phyloP scores from a whole-genome alignment of 2,888 invertebrate species.

The Heterodera filipjevi region DNA sequence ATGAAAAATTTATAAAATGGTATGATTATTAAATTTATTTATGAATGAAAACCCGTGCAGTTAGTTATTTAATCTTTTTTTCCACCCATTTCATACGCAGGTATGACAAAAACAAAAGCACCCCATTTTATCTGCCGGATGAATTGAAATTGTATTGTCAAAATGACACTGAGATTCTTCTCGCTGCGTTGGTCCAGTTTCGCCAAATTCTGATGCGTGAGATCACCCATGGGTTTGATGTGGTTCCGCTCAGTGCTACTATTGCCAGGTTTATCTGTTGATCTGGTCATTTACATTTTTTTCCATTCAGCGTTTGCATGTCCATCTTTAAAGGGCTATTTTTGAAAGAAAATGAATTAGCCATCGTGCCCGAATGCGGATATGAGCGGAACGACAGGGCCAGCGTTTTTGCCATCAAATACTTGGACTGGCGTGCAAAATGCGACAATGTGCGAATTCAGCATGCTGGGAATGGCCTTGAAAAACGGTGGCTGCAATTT shows the following conservation, averaged over 20 bases:
- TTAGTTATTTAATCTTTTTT: too few relatives aligned
- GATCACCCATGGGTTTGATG: neutral
- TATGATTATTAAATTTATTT: too few relatives aligned
- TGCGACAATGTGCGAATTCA: neutral
- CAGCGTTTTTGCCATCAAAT: neutral
- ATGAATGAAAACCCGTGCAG: too few relatives aligned
- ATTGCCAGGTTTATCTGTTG: neutral
- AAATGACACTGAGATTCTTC: neutral
- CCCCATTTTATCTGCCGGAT: slow-evolving; percentile 12
- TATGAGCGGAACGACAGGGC: too few relatives aligned
- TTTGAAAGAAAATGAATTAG: too few relatives aligned
- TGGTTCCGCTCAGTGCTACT: neutral
- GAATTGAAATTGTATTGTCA: neutral
- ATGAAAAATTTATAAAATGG: neutral
- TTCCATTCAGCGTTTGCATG: neutral
- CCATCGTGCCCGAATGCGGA: too few relatives aligned
- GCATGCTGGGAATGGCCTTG: slow-evolving; percentile 13
- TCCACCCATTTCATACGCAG: too few relatives aligned
- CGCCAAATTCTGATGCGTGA: neutral
- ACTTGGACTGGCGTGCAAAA: neutral
- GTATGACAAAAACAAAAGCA: neutral
- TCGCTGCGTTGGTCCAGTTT: neutral
- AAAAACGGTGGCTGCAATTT: neutral
- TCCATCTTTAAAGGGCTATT: neutral
- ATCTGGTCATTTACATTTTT: neutral